Evolutionary conservation across 2,113 vertebrate genomes (phyloP).

Genomic region (Rhinogobius similis): DNA sequence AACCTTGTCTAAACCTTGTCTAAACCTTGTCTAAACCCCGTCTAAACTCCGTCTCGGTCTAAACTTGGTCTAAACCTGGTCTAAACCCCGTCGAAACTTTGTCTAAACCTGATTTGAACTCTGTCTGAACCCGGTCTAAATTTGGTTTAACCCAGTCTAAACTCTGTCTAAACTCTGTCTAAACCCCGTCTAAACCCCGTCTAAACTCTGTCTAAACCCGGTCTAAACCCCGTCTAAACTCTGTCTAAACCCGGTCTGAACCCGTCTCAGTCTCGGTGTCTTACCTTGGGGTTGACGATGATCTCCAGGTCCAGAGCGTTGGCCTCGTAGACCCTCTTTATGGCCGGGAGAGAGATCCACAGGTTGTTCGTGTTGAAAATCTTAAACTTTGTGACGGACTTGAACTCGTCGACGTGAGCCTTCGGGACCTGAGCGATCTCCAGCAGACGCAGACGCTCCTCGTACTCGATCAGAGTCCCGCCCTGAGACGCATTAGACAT

Average conservation of each 20-base stretch:
- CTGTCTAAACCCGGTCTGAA: neutral
- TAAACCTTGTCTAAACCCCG: too few species aligned
- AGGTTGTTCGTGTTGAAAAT: slow-evolving; percentile 99
- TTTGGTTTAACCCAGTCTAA: too few species aligned
- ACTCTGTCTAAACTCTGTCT: too few species aligned
- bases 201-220: neutral
- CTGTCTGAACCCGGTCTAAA: too few species aligned
- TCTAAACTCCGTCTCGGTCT: too few species aligned
- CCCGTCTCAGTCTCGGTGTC: too few species aligned
- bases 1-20: too few species aligned
- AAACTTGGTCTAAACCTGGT: too few species aligned
- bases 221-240: neutral
- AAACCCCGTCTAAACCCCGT: neutral
- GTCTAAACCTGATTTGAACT: too few species aligned
- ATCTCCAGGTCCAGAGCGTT: slow-evolving; percentile 94
- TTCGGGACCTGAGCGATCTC: slow-evolving; percentile 98
- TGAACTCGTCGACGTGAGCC: slow-evolving; percentile 95
- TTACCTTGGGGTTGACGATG: slow-evolving; percentile 97
- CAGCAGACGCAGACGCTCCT: slow-evolving; percentile 91
- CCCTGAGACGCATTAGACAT: slow-evolving; percentile 76
- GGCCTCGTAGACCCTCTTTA: slow-evolving; percentile 89
- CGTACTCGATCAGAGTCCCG: slow-evolving; percentile 92
- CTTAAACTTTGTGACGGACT: slow-evolving; percentile 98
- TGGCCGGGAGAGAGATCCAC: slow-evolving; percentile 94
- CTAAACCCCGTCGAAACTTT: too few species aligned